Evolutionary conservation across 2,888 invertebrate genomes (phyloP), one percentile per base, ranked within the genome.

Genomic region (Dryobotodes eremita): DNA sequence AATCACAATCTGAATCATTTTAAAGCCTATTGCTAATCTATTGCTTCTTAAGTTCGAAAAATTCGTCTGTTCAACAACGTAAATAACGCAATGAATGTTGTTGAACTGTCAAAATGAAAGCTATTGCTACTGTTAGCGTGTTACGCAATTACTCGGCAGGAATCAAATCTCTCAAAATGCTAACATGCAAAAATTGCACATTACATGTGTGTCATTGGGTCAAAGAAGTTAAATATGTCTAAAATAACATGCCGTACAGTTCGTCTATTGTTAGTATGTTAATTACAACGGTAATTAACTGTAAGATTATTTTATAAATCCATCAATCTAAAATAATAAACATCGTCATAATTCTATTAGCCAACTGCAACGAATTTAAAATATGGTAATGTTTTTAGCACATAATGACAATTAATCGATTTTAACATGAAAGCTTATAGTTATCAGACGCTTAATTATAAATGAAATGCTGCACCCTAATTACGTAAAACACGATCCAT

Each of bases 351-450:
- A n/a, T n/a, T 42, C 5, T 46, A 23, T 80, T 77, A 46, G 15
- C 31, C 23, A 80, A 83, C 42, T 64, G 46, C 20, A 64, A 57
- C 62, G 50, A 77, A 69, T 77, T 50, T 23, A 10, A 57, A 78
- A 3, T n/a, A 77, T 46, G 68, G 17, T 46, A 57, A 57, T 68
- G 55, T 53, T n/a, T 15, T 74, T 53, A 66, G 23, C 42, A 36
- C 42, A n/a, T 46, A n/a, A 26, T 20, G 11, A 36, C 46, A 61
- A 26, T 53, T 75, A 75, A 50, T 11, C n/a, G 10, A 20, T 7
- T 61, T 26, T 13, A 31, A 50, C 42, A 80, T 13, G 1, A 36
- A 13, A 46, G 6, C 31, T 48, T 26, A 77, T 4, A 53, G 42
- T 62, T 31, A 64, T 64, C 77, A 46, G 17, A 55, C 26, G 64